A percentile compares a stretch with the other conserved stretches of the same genome.
These are phyloP conservation scores for Strix aluco DNA, from an alignment of 2,113 vertebrate species.

Conservation along the genomic window DNA sequence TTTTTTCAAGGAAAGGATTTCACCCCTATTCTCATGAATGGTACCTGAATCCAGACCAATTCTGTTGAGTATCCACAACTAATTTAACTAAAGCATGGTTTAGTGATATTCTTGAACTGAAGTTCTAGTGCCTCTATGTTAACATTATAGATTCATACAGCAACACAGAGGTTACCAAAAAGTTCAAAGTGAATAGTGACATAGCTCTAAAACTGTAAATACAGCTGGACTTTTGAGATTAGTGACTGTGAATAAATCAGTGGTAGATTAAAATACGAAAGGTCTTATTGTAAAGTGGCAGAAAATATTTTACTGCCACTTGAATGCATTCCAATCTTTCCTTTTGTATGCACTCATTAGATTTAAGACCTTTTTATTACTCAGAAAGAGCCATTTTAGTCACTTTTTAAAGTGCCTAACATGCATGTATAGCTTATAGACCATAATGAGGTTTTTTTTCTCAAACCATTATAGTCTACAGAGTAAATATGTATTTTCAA, in stretches of 20 bases:
- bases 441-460: not conserved
- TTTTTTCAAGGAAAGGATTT: not conserved
- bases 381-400: constrained; percentile 14
- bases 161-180: not conserved
- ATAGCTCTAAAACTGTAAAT: not conserved
- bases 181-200: not conserved
- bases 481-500: constrained; percentile 27
- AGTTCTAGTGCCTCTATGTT: not conserved
- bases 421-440: constrained; percentile 9
- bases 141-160: not conserved
- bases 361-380: constrained; percentile 23
- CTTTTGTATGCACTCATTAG: not conserved
- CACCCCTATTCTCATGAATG: not conserved
- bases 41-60: not conserved
- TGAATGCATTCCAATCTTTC: not conserved
- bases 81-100: not conserved
- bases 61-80: not conserved
- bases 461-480: not conserved
- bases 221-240: not conserved
- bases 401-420: constrained; percentile 18
- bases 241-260: not conserved
- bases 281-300: not conserved
- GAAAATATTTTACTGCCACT: not conserved
- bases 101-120: not conserved
- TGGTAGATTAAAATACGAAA: not conserved